phyloP scores from a whole-genome alignment of 2,888 invertebrate genomes.

The Crepidodera aurea region DNA sequence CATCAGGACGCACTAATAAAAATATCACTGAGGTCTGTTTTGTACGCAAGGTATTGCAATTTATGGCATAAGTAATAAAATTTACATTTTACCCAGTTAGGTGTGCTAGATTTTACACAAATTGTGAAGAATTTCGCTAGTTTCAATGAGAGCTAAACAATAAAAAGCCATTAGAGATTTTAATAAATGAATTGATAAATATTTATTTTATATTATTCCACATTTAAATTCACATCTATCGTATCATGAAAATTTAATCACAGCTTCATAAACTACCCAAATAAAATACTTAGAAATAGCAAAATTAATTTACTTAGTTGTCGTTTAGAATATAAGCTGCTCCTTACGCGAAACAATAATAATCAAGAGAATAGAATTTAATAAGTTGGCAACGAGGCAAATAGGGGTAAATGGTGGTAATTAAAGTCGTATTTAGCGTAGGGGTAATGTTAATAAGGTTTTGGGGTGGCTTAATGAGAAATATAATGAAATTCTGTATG shows the following conservation, averaged over 20 bases:
- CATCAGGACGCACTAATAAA: conserved; percentile 36
- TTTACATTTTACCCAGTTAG: no score
- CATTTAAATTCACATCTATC: no score
- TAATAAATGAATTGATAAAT: no score
- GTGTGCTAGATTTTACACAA: no score
- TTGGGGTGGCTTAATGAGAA: not conserved
- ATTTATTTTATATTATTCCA: no score
- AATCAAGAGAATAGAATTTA: conserved; percentile 19
- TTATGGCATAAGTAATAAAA: no score
- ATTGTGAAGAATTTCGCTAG: no score
- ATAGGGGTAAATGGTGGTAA: conserved; percentile 13
- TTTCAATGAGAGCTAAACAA: no score
- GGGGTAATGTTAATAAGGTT: conserved; percentile 14
- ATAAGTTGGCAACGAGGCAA: conserved; percentile 10
- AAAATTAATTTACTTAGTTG: not conserved
- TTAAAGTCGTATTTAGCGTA: conserved; percentile 10
- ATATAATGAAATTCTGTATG: not conserved
- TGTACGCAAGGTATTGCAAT: not conserved
- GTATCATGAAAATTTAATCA: not conserved
- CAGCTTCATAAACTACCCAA: not conserved
- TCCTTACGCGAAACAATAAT: conserved; percentile 14
- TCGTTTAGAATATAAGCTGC: not conserved
- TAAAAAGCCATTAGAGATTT: no score
- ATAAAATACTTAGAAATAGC: not conserved
- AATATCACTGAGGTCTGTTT: conserved; percentile 12